Base-by-base conservation (phyloP, 2,113 vertebrate species). In the Myotis yumanensis region DNA sequence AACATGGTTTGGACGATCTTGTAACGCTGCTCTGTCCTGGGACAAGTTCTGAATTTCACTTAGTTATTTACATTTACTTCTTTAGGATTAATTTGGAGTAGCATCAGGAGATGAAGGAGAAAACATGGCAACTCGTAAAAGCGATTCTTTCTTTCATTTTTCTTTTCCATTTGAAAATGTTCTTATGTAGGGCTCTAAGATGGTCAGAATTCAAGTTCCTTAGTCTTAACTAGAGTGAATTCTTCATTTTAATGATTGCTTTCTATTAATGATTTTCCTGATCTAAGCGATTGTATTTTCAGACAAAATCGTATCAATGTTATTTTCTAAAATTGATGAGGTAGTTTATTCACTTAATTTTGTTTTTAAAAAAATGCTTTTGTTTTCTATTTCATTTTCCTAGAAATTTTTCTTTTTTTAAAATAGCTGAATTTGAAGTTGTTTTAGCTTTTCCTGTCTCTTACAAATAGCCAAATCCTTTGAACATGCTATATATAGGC, bases 311-410 rank as follows among this genome's bases (percentile, higher is more conserved):
- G 4, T 93, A 93, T 89, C 22, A 69, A 4, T 40, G 1, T 37
- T 94, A 59, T 83, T 87, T 97, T 85, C 80, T 77, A 37, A 97
- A 93, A 72, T 54, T 17, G n/a, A 57, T 16, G 46, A 87, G 7
- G 59, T 59, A 37, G n/a, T 80, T 93, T 85, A 80, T 22, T 90
- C 46, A 79, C 48, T 95, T 92, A 80, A 62, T 77, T 96, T 96
- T 90, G 69, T 69, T 37, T 71, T 89, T 93, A 79, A 76, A 90
- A 28, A 71, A 48, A 11, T 46, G 25, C 30, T 89, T 90, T 90
- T 71, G 20, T 75, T 94, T 28, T 91, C 57, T 71, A 20, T 51
- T 57, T 93, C n/a, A 48, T 57, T 94, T 84, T 51, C 25, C 32
- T 69, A 3, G 23, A 59, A 15, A 40, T 37, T 66, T 5, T 51